phyloP scores from a whole-genome alignment of 2,797 vertebrate genomes.

The Eleutherodactylus coqui region DNA sequence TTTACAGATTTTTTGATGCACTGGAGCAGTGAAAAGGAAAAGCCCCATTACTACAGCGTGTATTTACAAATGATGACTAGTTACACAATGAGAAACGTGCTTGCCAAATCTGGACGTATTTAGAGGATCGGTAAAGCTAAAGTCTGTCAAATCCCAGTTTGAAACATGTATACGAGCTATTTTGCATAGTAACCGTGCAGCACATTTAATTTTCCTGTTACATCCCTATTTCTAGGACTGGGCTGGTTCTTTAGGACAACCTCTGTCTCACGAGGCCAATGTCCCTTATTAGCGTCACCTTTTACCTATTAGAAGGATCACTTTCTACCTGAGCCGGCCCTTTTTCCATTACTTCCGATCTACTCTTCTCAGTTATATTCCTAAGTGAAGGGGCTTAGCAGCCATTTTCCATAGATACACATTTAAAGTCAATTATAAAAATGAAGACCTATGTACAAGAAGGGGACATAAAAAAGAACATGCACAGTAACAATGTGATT shows the following conservation, averaged over 20 bases:
- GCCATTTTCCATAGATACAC: constrained; percentile 9
- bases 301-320: background rate
- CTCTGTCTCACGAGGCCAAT: background rate
- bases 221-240: background rate
- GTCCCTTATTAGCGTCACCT: background rate
- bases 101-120: background rate
- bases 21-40: background rate
- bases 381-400: constrained; percentile 5
- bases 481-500: constrained; percentile 11
- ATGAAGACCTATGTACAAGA: constrained; percentile 18
- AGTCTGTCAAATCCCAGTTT: background rate
- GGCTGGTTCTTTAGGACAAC: background rate
- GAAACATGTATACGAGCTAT: background rate
- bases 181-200: background rate
- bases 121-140: background rate
- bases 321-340: background rate
- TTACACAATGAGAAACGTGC: background rate
- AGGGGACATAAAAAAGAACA: constrained; percentile 35
- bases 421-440: constrained; percentile 10
- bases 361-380: background rate
- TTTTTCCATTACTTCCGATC: background rate
- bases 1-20: background rate
- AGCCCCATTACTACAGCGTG: background rate
- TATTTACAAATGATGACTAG: background rate
- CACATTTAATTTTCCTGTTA: background rate